phyloP scores from a whole-genome alignment of 2,113 vertebrate genomes.

The Petrocephalus zakoni region DNA sequence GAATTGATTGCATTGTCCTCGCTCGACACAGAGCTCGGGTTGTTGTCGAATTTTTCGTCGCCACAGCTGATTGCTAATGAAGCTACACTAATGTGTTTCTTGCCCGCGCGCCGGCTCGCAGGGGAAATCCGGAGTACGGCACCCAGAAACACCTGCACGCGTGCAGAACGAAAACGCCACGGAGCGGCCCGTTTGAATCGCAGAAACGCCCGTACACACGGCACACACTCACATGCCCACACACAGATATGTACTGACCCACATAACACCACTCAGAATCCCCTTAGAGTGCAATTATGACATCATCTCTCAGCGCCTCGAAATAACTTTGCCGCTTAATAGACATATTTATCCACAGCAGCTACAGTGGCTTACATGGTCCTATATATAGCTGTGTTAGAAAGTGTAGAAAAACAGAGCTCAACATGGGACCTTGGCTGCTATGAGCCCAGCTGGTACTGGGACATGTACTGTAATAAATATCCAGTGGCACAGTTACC shows the following conservation, averaged over 20 bases:
- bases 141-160: not conserved
- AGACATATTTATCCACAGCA: slow-evolving; percentile 3
- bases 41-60: not conserved
- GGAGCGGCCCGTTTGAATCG: not conserved
- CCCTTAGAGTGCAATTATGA: not conserved
- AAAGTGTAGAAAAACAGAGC: not conserved
- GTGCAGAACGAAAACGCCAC: not conserved
- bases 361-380: not conserved
- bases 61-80: not conserved
- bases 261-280: slow-evolving; percentile 13
- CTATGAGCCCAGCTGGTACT: not conserved
- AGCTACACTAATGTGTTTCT: not conserved
- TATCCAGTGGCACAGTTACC: not conserved
- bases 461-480: not conserved
- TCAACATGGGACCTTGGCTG: not conserved
- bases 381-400: not conserved
- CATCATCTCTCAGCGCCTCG: not conserved
- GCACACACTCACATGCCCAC: slow-evolving; percentile 10
- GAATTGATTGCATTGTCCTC: slow-evolving; percentile 5
- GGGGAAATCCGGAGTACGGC: not conserved
- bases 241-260: not conserved
- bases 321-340: not conserved
- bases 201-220: not conserved
- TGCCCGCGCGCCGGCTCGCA: not conserved
- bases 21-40: not conserved